phyloP scores from a whole-genome alignment of 2,888 invertebrate species.

The Pecten maximus region DNA sequence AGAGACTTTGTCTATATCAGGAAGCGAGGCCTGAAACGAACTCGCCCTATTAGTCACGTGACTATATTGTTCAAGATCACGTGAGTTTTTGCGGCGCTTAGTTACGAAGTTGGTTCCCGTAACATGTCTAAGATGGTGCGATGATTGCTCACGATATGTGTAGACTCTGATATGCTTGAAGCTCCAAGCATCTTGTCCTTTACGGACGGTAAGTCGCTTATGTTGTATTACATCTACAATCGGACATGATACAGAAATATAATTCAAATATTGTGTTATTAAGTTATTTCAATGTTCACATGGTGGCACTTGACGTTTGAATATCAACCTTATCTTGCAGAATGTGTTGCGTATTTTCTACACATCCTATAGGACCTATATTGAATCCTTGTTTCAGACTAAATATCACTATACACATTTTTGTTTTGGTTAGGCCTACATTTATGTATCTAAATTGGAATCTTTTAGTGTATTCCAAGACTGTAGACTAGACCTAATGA shows the following conservation, averaged over 20 bases:
- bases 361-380: no score
- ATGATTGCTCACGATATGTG: neutral
- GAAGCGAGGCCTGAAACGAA: neutral
- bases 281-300: neutral
- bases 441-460: no score
- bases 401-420: no score
- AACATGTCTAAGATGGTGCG: no score
- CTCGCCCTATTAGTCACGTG: neutral
- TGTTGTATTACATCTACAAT: neutral
- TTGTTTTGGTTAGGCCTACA: no score
- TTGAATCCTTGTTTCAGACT: no score
- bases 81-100: conserved; percentile 13
- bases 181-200: neutral
- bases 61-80: neutral
- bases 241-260: neutral
- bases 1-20: no score
- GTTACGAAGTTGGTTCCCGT: neutral
- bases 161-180: neutral
- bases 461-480: no score
- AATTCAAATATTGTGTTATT: neutral
- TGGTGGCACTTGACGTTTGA: neutral
- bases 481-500: no score
- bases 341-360: no score
- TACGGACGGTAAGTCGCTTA: neutral
- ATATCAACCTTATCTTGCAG: no score